Percentiles rank a stretch among this genome's conserved stretches.
Evolutionary conservation across 2,113 vertebrate species (phyloP).

Genomic region (Heterochromis multidens): DNA sequence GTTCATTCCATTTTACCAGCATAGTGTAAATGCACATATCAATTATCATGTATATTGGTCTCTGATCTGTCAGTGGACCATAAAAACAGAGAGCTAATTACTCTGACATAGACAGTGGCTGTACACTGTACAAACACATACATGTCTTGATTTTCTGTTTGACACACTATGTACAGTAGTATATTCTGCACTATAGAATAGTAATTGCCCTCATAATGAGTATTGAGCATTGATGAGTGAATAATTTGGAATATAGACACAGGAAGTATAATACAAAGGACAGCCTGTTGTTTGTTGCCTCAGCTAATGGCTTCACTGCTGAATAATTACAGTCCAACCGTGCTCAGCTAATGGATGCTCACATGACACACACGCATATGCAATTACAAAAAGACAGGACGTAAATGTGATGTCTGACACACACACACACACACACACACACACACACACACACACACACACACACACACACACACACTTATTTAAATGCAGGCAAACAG

Average conservation of each 20-base stretch:
- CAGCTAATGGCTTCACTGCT: slow-evolving; percentile 57
- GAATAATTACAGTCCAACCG: slow-evolving; percentile 57
- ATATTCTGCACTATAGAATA: neutral
- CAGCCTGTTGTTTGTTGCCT: slow-evolving; percentile 27
- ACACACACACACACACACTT: no score
- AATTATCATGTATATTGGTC: neutral
- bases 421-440: neutral
- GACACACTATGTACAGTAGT: neutral
- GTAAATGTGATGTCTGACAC: slow-evolving; percentile 12
- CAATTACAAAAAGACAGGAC: slow-evolving; percentile 38
- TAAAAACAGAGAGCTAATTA: neutral
- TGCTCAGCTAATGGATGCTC: slow-evolving; percentile 45
- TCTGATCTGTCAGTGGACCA: neutral
- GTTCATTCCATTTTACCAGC: neutral
- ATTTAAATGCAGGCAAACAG: slow-evolving; percentile 14
- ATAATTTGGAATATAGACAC: neutral
- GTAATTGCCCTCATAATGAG: neutral
- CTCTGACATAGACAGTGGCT: neutral
- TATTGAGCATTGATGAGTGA: slow-evolving; percentile 1
- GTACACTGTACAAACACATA: neutral
- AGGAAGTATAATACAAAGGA: slow-evolving; percentile 20
- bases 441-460: neutral
- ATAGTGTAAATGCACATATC: neutral
- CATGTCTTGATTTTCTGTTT: neutral
- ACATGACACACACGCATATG: slow-evolving; percentile 10